Conservation (phyloP, 2,113 vertebrate species). For the Sinocyclocheilus rhinocerous region DNA sequence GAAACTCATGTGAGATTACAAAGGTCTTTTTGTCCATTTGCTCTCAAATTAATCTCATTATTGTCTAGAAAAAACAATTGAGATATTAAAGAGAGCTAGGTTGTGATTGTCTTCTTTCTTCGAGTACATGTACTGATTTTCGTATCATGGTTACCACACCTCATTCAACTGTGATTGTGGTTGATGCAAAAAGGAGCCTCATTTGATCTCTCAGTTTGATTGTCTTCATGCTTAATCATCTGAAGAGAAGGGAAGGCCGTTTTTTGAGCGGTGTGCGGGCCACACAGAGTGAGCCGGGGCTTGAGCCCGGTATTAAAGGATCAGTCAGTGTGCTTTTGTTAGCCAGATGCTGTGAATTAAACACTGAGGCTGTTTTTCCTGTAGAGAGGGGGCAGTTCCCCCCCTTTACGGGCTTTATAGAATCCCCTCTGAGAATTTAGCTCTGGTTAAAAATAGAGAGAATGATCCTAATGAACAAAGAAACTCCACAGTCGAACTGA, state of each 20-base stretch:
- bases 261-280: constrained; percentile 3
- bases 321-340: constrained; percentile 45
- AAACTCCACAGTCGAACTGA: not conserved
- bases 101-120: not conserved
- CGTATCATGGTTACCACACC: not conserved
- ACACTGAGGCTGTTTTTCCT: constrained; percentile 48
- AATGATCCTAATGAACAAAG: constrained; percentile 2
- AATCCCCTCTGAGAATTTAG: constrained; percentile 6
- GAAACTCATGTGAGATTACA: not conserved
- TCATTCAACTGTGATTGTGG: not conserved
- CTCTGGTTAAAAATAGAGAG: constrained; percentile 41
- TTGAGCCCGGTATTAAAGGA: constrained; percentile 31
- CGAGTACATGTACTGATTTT: not conserved
- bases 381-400: constrained; percentile 27
- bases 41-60: not conserved
- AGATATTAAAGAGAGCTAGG: not conserved
- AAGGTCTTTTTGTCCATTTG: not conserved
- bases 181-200: constrained; percentile 9
- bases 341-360: constrained; percentile 49
- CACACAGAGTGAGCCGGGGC: constrained; percentile 19
- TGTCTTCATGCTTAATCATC: constrained; percentile 37
- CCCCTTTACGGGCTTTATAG: constrained; percentile 18
- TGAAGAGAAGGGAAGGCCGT: not conserved
- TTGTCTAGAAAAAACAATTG: not conserved
- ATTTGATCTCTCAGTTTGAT: constrained; percentile 11